A percentile compares a stretch with the other conserved stretches of the same genome.
These are phyloP conservation scores for Microtus richardsoni DNA, from an alignment of 2,113 vertebrate species.

Conservation along the genomic window DNA sequence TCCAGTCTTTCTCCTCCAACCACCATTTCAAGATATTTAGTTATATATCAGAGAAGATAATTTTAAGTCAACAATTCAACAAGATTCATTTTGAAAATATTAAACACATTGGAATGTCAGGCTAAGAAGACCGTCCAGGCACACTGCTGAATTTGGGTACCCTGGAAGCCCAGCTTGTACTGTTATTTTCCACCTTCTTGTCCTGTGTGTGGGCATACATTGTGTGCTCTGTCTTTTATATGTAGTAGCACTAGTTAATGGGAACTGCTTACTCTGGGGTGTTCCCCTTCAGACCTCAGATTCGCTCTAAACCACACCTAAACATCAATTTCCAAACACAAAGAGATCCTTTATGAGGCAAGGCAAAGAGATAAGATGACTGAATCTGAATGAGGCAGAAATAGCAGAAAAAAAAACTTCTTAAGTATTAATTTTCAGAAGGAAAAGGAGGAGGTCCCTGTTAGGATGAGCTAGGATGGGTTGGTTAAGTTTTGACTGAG, in stretches of 20 bases:
- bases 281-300: background rate
- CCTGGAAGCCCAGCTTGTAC: background rate
- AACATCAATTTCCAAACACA: background rate
- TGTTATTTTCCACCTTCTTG: background rate
- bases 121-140: background rate
- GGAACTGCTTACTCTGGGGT: background rate
- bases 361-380: background rate
- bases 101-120: background rate
- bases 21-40: background rate
- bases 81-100: background rate
- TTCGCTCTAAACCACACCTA: background rate
- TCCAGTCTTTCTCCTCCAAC: background rate
- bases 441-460: background rate
- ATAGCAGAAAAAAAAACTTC: background rate
- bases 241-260: background rate
- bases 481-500: background rate
- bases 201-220: background rate
- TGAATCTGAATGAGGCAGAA: background rate
- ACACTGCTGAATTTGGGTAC: background rate
- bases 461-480: background rate
- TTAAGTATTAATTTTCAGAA: background rate
- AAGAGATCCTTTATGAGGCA: background rate
- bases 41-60: background rate
- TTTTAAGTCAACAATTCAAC: constrained; percentile 20
- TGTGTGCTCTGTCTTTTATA: background rate